These are phyloP conservation scores for Oreotrochilus melanogaster DNA, from an alignment of 2,113 vertebrate genomes.

Conservation along the genomic window DNA sequence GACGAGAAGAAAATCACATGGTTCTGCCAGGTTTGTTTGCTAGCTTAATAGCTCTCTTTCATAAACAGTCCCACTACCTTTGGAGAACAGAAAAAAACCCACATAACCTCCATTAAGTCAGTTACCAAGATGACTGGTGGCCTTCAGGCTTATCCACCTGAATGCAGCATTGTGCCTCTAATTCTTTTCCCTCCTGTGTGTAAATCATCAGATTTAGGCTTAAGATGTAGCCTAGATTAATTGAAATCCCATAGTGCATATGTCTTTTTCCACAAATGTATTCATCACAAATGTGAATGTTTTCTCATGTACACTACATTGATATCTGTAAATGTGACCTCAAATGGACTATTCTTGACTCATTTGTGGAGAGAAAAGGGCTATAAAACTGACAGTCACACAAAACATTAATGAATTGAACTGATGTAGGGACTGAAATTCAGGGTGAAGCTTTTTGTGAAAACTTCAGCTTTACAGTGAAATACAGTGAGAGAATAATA, in stretches of 20 bases:
- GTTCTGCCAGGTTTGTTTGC: background rate
- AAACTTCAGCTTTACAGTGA: background rate
- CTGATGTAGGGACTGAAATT: background rate
- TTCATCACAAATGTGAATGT: background rate
- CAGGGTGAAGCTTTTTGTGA: background rate
- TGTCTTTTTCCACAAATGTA: background rate
- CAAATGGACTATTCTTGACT: background rate
- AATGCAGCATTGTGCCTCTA: background rate
- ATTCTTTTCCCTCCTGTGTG: background rate
- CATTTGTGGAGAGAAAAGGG: background rate
- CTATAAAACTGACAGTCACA: background rate
- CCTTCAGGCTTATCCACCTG: background rate
- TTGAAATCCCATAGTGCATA: background rate
- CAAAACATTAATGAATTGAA: background rate
- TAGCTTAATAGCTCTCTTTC: background rate
- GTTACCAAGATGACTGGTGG: background rate
- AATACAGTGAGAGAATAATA: background rate
- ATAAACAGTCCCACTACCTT: background rate
- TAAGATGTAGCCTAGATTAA: conserved; percentile 22
- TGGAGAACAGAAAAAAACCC: background rate
- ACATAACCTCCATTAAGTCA: background rate
- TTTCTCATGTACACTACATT: background rate
- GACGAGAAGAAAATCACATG: background rate
- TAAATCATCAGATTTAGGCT: background rate
- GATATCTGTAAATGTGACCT: background rate